phyloP scores from a whole-genome alignment of 1,140 invertebrate species.

The Aphaenogaster floridana region DNA sequence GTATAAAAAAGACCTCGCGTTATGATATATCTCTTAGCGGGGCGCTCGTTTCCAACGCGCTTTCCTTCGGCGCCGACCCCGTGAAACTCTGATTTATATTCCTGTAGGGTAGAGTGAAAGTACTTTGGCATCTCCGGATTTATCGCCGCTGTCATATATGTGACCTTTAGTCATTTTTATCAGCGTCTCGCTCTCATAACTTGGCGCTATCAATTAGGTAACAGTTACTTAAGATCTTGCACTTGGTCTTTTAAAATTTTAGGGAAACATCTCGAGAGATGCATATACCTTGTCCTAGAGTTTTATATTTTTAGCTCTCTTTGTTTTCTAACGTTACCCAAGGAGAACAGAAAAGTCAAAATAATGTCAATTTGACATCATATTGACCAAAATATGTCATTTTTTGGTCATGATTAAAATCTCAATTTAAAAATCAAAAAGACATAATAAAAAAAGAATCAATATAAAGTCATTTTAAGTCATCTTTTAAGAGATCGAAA shows the following conservation, averaged over 20 bases:
- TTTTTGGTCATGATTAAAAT: too few relatives aligned
- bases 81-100: conserved; percentile 62
- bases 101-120: conserved; percentile 45
- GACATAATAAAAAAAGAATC: too few relatives aligned
- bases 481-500: too few relatives aligned
- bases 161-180: conserved; percentile 50
- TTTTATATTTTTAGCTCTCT: not conserved
- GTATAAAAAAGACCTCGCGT: not conserved
- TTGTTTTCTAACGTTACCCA: not conserved
- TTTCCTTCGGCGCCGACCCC: conserved; percentile 21
- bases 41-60: conserved; percentile 11
- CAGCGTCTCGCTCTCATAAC: not conserved
- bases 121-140: conserved; percentile 40
- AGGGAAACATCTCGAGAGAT: not conserved
- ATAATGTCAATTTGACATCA: too few relatives aligned
- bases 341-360: too few relatives aligned
- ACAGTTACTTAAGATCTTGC: not conserved
- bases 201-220: not conserved
- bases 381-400: too few relatives aligned
- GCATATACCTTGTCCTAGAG: not conserved
- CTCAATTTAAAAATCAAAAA: too few relatives aligned
- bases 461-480: too few relatives aligned
- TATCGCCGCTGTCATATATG: conserved; percentile 5
- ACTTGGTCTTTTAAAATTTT: not conserved
- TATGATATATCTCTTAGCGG: not conserved